Evolutionary conservation across 2,797 vertebrate genomes (phyloP).

Genomic region (Cirrhinus molitorella): DNA sequence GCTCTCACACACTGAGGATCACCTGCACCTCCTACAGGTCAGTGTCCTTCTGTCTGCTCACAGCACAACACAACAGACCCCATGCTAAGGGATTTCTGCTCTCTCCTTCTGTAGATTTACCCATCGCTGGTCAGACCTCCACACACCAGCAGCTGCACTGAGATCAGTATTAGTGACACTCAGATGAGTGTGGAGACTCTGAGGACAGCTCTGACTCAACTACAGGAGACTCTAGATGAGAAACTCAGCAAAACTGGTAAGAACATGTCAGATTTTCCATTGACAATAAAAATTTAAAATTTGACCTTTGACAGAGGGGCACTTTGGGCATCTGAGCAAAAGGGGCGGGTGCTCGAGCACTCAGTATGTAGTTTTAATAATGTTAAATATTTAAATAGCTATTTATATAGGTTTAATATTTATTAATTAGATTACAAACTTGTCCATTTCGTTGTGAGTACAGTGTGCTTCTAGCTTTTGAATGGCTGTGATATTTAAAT

Average conservation of each 20-base stretch:
- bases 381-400: no score
- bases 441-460: no score
- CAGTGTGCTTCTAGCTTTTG: no score
- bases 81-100: conserved; percentile 28
- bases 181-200: conserved; percentile 26
- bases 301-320: no score
- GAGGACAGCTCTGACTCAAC: conserved; percentile 43
- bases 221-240: conserved; percentile 46
- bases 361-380: no score
- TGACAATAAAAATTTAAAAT: no score
- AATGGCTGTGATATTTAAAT: no score
- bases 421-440: no score
- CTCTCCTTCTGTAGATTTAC: conserved; percentile 26
- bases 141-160: conserved; percentile 46
- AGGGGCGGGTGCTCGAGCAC: no score
- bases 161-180: conserved; percentile 2
- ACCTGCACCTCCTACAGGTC: conserved; percentile 54
- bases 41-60: conserved; percentile 31
- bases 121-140: conserved; percentile 34
- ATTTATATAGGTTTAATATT: no score
- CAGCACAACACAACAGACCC: not conserved
- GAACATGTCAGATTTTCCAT: not conserved
- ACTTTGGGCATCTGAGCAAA: no score
- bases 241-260: conserved; percentile 49
- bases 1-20: conserved; percentile 50